Conservation (phyloP, 2,797 vertebrate species). For the Catamblyrhynchus diadema region DNA sequence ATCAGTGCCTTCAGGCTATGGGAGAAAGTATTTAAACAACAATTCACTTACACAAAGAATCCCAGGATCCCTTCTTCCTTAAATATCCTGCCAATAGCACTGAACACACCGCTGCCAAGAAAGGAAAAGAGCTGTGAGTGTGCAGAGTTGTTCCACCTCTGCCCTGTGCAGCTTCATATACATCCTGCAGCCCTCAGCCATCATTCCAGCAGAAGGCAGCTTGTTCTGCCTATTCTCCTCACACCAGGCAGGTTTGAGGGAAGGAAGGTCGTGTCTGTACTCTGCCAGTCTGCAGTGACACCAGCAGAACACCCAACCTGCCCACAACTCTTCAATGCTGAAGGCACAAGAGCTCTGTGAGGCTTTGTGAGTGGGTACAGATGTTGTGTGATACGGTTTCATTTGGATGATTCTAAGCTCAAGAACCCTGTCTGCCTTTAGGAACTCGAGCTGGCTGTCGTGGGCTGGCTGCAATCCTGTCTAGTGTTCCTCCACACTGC, state of each 20-base stretch:
- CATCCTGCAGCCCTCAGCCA: neutral
- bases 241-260: neutral
- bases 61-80: constrained; percentile 87
- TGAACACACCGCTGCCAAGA: constrained; percentile 79
- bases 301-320: neutral
- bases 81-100: constrained; percentile 81
- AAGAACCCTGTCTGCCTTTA: neutral
- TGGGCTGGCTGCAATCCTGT: neutral
- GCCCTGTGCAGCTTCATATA: rapidly evolving
- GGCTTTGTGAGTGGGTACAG: neutral
- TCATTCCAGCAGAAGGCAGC: neutral
- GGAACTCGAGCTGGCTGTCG: rapidly evolving
- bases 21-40: neutral
- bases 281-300: neutral
- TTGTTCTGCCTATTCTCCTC: neutral
- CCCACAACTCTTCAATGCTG: neutral
- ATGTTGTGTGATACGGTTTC: neutral
- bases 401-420: neutral
- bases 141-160: neutral
- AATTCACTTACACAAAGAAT: constrained; percentile 86
- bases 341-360: neutral
- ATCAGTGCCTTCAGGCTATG: neutral
- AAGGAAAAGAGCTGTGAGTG: neutral
- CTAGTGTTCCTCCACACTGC: rapidly evolving
- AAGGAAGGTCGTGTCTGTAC: rapidly evolving